Percentiles rank a stretch among this genome's conserved stretches.
phyloP scores from a whole-genome alignment of 2,888 invertebrate species.

The Platerodrilus igneus region DNA sequence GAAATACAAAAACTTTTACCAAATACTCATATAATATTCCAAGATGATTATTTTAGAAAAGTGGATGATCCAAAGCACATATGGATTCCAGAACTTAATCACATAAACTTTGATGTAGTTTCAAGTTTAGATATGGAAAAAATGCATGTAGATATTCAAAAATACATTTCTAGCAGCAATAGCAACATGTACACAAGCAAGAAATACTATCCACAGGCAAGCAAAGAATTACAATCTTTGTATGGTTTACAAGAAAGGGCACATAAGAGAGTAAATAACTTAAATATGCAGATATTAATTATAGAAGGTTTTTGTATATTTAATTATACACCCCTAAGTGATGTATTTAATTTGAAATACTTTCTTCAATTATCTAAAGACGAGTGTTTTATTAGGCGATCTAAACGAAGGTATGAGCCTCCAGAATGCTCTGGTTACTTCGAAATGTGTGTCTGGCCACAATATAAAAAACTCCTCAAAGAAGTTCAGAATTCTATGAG shows the following conservation, averaged over 20 bases:
- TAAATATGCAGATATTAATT: slow-evolving; percentile 55
- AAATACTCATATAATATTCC: slow-evolving; percentile 55
- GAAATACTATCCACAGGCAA: not conserved
- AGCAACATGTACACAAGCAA: slow-evolving; percentile 7
- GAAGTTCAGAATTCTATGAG: slow-evolving; percentile 43
- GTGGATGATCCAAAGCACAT: slow-evolving; percentile 62
- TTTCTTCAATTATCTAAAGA: slow-evolving; percentile 67
- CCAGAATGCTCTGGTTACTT: slow-evolving; percentile 87
- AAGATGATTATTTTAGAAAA: slow-evolving; percentile 72
- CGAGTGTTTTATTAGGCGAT: slow-evolving; percentile 62
- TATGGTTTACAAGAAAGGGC: slow-evolving; percentile 17
- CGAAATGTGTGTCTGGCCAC: slow-evolving; percentile 88
- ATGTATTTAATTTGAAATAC: slow-evolving; percentile 68
- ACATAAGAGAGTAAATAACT: slow-evolving; percentile 32
- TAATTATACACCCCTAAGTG: slow-evolving; percentile 61
- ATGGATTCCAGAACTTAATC: slow-evolving; percentile 59
- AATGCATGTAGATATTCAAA: slow-evolving; percentile 59
- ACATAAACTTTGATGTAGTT: slow-evolving; percentile 72
- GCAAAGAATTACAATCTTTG: not conserved
- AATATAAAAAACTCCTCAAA: slow-evolving; percentile 58
- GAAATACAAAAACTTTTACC: slow-evolving; percentile 48
- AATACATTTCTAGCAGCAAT: slow-evolving; percentile 45
- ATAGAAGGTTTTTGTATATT: slow-evolving; percentile 75
- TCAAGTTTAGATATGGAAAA: slow-evolving; percentile 67
- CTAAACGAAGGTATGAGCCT: slow-evolving; percentile 68